Evolutionary conservation across 2,888 invertebrate species (phyloP), one percentile per base, ranked within the genome.

Genomic region (Melangyna quadrimaculata): DNA sequence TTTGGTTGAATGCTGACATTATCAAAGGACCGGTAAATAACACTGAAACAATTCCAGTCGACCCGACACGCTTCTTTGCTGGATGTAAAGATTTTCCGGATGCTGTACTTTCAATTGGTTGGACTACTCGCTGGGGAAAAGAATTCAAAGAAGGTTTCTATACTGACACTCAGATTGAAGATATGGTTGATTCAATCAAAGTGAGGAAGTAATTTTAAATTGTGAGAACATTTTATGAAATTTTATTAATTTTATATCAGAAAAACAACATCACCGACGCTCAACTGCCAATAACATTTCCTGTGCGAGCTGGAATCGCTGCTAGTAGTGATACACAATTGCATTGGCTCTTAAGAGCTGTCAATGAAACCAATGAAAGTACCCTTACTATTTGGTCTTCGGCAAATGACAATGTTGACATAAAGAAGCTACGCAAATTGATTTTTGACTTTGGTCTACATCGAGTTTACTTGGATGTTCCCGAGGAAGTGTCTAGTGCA

Each of bases 1-100:
- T 98, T 4, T 97, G 97, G 96, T 91, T 98, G 77, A 98, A 98
- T 91, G 97, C 98, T 0, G 98, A 98, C 91, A 96, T 98, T 51
- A 84, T 92, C 0, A 84, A 93, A 0, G 98, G 98, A 0, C 97
- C 97, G 0, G 94, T 95, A 0, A 93, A 95, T 75, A 91, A 93
- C 9, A 93, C 93, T 3, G 89, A 90, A 14, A 90, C 93, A 0
- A 90, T 89, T 53, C 95, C 96, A 0, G 95, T 97, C 0, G 94
- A 96, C 89, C 89, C 91, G 1, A 86, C 87, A 8, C 87, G 88
- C 8, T 98, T 98, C 91, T 91, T 98, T 29, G 89, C 90, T 0
- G 93, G 94, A 3, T 94, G 93, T 0, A 92, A 93, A 63, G 91
- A 93, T 48, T 95, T 96, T 87, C 93, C 94, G 0, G 93, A 94